Evolutionary conservation across 2,888 invertebrate genomes (phyloP), one percentile per base, ranked within the genome.

Genomic region (Lordiphosa andalusiaca): DNA sequence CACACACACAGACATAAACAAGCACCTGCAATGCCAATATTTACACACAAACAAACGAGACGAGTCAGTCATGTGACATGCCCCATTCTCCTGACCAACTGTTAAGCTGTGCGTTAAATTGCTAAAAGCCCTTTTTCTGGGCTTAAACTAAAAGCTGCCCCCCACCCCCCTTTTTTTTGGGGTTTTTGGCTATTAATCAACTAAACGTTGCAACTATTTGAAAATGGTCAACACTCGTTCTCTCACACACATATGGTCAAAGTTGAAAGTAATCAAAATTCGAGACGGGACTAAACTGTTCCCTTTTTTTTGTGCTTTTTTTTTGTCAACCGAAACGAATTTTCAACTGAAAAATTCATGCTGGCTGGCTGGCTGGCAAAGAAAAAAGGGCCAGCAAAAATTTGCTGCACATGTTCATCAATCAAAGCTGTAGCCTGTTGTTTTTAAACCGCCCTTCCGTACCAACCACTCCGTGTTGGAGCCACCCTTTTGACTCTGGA

Each of bases 51-150:
- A 25, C 49, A 59, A 54, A 50, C 49, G 49, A 50, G 37, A 33
- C 39, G 39, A 44, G 51, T 40, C 48, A 44, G 41, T 19, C 66
- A 56, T 66, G 59, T 59, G 77, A 65, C 61, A 52, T 41, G 19
- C 30, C 39, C 19, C 19, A 16, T 40, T 21, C 40, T 13, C 12
- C 39, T 40, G 38, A 41, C 41, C 67, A 73, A 62, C 69, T 80
- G 84, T 84, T 81, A 80, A 80, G 84, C 84, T 84, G 81, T 69
- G 80, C 81, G 84, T 83, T 80, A 80, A 80, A 80, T 80, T 80
- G 84, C 84, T 84, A 81, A 81, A 80, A 83, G 80, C 71, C 74
- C 62, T 65, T 69, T 71, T 61, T 47, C 64, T 51, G 83, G 69
- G 80, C 80, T 82, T 78, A 67, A 83, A 76, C 73, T 66, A 67